phyloP scores from a whole-genome alignment of 2,113 vertebrate genomes.

The Platichthys stellatus region DNA sequence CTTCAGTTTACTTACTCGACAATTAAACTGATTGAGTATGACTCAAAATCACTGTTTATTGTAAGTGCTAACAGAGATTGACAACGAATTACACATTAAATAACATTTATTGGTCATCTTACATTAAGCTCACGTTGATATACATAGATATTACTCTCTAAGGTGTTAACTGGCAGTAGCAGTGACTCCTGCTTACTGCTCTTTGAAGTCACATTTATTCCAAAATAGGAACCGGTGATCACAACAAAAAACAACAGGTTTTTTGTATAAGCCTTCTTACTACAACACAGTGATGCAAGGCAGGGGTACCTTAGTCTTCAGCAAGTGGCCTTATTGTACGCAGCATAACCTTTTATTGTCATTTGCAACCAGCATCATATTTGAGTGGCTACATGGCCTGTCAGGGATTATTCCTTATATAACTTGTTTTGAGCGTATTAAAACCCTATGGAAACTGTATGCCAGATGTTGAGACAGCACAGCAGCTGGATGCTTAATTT shows the following conservation, averaged over 20 bases:
- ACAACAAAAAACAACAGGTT: background rate
- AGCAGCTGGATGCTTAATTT: background rate
- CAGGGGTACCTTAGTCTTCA: background rate
- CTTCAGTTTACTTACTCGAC: background rate
- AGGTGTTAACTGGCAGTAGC: background rate
- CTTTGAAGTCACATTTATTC: background rate
- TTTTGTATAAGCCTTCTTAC: too few species aligned
- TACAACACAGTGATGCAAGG: too few species aligned
- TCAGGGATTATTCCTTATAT: background rate
- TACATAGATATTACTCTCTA: too few species aligned
- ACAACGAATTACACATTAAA: too few species aligned
- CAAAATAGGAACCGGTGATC: background rate
- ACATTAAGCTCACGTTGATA: too few species aligned
- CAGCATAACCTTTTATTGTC: background rate
- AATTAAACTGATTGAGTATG: too few species aligned
- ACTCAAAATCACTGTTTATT: too few species aligned
- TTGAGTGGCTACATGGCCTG: background rate
- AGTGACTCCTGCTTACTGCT: background rate
- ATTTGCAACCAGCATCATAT: background rate
- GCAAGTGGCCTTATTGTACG: background rate
- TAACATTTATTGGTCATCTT: too few species aligned
- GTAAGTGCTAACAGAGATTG: too few species aligned
- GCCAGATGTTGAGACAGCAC: constrained; percentile 3
- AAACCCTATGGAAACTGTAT: background rate
- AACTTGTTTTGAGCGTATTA: background rate